Evolutionary conservation across 37 sponge, comb jelly and placozoan species (phyloP).

Genomic region (Spongilla lacustris): DNA sequence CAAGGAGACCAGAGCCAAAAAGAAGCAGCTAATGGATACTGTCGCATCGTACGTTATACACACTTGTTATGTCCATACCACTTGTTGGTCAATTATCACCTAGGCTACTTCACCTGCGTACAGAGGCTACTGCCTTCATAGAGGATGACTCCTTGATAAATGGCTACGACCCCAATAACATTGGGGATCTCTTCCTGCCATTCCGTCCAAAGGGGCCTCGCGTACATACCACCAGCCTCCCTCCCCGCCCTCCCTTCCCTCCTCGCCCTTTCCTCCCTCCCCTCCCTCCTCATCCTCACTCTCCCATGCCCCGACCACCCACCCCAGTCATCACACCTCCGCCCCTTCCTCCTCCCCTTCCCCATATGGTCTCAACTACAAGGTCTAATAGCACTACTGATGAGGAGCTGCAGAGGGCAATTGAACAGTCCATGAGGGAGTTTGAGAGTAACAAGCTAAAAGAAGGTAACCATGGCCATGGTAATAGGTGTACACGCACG

Average conservation of each 20-base stretch:
- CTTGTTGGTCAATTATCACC: too few relatives aligned
- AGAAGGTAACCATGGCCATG: neutral
- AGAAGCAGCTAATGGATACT: conserved; percentile 1
- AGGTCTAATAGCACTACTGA: neutral
- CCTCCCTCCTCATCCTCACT: neutral
- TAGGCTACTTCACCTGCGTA: too few relatives aligned
- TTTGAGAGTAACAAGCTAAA: neutral
- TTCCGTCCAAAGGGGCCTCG: too few relatives aligned
- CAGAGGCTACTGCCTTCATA: too few relatives aligned
- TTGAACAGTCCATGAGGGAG: neutral
- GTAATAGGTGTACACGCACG: neutral
- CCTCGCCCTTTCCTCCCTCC: neutral
- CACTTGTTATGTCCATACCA: neutral
- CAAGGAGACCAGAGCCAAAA: conserved; percentile 27
- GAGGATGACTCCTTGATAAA: too few relatives aligned
- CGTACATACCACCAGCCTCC: too few relatives aligned
- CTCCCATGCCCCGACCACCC: neutral
- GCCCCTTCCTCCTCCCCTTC: neutral
- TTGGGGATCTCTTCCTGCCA: too few relatives aligned
- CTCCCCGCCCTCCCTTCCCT: neutral
- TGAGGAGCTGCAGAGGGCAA: neutral
- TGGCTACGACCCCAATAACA: too few relatives aligned
- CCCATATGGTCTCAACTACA: neutral
- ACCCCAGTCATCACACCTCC: neutral
- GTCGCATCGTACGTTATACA: neutral